Base-by-base conservation (phyloP, 2,888 invertebrate species). In the Colostygia pectinataria region DNA sequence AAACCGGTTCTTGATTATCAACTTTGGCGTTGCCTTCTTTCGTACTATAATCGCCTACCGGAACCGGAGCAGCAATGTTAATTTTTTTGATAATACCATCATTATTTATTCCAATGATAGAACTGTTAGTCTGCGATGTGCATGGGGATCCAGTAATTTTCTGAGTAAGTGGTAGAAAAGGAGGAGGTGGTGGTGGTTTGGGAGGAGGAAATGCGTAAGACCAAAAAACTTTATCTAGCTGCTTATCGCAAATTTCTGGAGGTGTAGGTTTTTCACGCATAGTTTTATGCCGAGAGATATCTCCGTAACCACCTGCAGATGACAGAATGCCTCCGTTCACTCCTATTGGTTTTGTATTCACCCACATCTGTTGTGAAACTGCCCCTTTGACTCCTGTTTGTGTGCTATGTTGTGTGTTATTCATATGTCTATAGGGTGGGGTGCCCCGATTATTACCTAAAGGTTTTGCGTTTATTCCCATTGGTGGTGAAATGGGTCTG, bases 31-130 rank as follows among this genome's bases (percentile, higher is more conserved):
- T 44, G 10, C 25, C 18, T 25, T 24, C 18, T 29, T 28, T 8
- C 2, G n/a, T 8, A 4, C 14, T 7, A 32, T 33, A 7, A 28
- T 57, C 18, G 10, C 4, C 5, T 4, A 20, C 20, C 6, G n/a
- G 10, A 34, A 23, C 38, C 1, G 10, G 31, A 7, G 10, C 13
- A 6, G 31, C 8, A 5, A 63, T 58, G 23, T 59, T 61, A 18
- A 63, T 69, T 54, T 64, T 68, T 24, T 62, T 63, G 2, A 67
- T 45, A 4, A 53, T 14, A 7, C 61, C 63, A 24, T 42, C 42
- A n/a, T 45, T 40, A 45, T 66, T 63, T n/a, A 41, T 48, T 2
- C 64, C 65, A 7, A 63, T 63, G 37, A 59, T 50, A 24, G 60
- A 57, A 39, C 29, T 43, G 15, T 29, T 29, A 7, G 10, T 13